Percentiles rank a stretch among this genome's conserved stretches.
Conservation (phyloP, 2,113 vertebrate species). For the Callospermophilus lateralis region DNA sequence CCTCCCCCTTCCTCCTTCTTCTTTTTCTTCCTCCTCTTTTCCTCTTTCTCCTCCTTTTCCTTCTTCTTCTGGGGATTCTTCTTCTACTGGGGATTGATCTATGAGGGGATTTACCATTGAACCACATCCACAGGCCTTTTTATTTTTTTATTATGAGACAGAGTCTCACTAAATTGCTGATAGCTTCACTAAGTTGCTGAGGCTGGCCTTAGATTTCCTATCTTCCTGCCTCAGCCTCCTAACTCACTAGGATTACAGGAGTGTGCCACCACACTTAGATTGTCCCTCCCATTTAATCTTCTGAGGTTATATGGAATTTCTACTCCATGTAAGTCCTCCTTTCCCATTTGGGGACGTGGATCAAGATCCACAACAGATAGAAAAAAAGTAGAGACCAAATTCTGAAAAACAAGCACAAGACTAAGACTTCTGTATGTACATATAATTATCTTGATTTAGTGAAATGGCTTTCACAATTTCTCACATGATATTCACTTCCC, state of each 20-base stretch:
- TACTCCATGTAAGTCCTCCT: neutral
- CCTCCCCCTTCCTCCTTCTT: no score
- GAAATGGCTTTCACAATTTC: neutral
- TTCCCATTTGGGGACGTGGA: neutral
- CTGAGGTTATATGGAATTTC: neutral
- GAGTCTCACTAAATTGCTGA: no score
- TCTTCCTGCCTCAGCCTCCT: no score
- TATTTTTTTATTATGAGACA: no score
- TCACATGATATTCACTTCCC: neutral
- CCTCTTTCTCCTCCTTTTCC: neutral
- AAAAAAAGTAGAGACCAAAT: neutral
- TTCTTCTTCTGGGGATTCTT: no score
- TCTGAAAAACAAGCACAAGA: neutral
- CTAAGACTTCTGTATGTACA: neutral
- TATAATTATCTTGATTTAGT: neutral
- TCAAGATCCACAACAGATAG: neutral
- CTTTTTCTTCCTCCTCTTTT: no score
- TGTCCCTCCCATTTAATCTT: neutral
- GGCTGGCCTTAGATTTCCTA: no score
- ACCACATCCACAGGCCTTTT: neutral
- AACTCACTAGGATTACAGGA: no score
- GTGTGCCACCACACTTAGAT: no score
- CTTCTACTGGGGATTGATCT: no score
- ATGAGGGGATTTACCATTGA: no score
- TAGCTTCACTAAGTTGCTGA: no score